phyloP scores from a whole-genome alignment of 2,113 vertebrate genomes.

The Chloroceryle aenea region DNA sequence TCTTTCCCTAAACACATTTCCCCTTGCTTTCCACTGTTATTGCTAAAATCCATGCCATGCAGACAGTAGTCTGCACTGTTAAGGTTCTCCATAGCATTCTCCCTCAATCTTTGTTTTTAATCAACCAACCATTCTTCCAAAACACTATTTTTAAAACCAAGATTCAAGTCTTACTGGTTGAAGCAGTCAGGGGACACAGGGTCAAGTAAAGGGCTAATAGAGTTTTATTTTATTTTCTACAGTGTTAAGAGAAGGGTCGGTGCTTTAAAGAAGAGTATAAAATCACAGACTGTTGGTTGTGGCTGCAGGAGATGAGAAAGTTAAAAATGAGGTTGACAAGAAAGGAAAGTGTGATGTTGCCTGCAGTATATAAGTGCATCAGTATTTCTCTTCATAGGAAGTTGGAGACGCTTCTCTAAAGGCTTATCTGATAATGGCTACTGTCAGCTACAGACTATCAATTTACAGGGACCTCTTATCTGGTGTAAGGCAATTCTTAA shows the following conservation, averaged over 20 bases:
- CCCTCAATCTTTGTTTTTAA: constrained; percentile 17
- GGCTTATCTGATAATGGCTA: constrained; percentile 37
- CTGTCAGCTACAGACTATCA: constrained; percentile 35
- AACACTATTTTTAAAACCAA: not conserved
- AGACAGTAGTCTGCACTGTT: not conserved
- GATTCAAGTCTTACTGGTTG: not conserved
- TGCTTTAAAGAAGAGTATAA: not conserved
- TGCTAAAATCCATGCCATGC: not conserved
- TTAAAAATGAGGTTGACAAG: constrained; percentile 28
- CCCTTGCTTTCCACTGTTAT: not conserved
- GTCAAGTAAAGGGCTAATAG: constrained; percentile 22
- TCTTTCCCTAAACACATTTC: not conserved
- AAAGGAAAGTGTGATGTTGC: not conserved
- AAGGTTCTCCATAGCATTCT: not conserved
- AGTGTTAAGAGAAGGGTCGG: not conserved
- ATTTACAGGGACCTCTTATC: constrained; percentile 14
- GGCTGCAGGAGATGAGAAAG: constrained; percentile 18
- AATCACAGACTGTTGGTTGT: not conserved
- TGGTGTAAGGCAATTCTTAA: constrained; percentile 9
- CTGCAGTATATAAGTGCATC: not conserved
- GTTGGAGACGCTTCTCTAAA: constrained; percentile 18
- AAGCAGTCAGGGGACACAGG: not conserved
- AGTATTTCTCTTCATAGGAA: constrained; percentile 34
- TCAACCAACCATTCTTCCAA: not conserved
- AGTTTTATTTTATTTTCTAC: constrained; percentile 14